Percentiles rank a stretch among this genome's conserved stretches.
phyloP scores from a whole-genome alignment of 2,113 vertebrate species.

The Mastomys coucha region DNA sequence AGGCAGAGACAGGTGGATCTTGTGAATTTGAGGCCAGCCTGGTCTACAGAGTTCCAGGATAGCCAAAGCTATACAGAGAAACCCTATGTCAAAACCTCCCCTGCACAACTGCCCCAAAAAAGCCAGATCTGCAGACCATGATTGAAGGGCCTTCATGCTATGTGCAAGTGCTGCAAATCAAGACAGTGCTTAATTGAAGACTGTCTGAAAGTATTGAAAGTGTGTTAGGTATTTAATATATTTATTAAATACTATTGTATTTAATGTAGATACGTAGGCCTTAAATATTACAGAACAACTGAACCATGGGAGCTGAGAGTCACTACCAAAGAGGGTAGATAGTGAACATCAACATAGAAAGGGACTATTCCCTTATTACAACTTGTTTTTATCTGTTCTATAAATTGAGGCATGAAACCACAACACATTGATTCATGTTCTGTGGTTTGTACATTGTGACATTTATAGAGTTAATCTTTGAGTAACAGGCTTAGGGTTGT shows the following conservation, averaged over 20 bases:
- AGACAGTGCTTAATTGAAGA: background rate
- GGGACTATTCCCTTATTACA: background rate
- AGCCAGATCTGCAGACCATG: background rate
- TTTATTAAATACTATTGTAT: too few species aligned
- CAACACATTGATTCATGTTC: background rate
- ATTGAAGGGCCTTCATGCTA: background rate
- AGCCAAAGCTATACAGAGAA: background rate
- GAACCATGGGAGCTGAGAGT: background rate
- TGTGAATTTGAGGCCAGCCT: background rate
- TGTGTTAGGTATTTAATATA: background rate
- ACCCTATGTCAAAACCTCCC: background rate
- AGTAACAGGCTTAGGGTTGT: background rate
- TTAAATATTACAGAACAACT: background rate
- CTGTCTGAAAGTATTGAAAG: background rate
- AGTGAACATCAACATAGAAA: background rate
- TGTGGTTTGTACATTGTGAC: background rate
- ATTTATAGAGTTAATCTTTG: constrained; percentile 29
- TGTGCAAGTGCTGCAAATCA: background rate
- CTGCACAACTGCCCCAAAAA: background rate
- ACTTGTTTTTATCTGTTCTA: background rate
- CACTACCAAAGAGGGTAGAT: background rate
- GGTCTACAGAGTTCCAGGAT: background rate
- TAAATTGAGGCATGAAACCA: background rate
- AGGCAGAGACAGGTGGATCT: background rate
- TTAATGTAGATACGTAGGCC: background rate